Conservation (phyloP, 2,113 vertebrate species). For the Todiramphus saurophagus region DNA sequence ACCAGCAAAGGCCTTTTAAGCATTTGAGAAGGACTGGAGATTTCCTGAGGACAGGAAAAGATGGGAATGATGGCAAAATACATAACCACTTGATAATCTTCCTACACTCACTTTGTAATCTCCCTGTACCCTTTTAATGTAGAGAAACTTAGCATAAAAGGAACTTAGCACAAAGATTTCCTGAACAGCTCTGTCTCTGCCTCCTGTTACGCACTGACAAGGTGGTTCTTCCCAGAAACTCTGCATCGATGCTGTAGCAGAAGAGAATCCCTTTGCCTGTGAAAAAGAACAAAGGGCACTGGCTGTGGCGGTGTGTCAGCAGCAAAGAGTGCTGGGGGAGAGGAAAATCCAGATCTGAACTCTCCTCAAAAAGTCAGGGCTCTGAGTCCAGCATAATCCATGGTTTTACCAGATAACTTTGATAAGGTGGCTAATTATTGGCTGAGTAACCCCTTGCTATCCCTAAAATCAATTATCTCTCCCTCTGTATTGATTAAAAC, state of each 20-base stretch:
- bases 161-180: not conserved
- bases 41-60: not conserved
- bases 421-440: conserved; percentile 76
- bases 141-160: not conserved
- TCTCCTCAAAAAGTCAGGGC: conserved; percentile 4
- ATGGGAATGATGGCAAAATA: not conserved
- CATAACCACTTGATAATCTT: not conserved
- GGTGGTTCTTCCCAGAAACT: not conserved
- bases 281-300: not conserved
- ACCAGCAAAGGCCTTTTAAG: not conserved
- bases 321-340: not conserved
- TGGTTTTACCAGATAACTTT: conserved; percentile 67
- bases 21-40: not conserved
- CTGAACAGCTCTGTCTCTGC: not conserved
- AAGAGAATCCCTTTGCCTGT: not conserved
- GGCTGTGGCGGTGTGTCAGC: not conserved
- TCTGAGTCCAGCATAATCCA: conserved; percentile 31
- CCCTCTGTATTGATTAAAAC: conserved; percentile 70
- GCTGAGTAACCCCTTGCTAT: conserved; percentile 68
- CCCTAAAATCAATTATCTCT: conserved; percentile 78
- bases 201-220: not conserved
- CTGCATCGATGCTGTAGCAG: accelerated
- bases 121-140: not conserved
- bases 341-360: not conserved
- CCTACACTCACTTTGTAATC: not conserved